Evolutionary conservation across 2,113 vertebrate genomes (phyloP), one percentile per base, ranked within the genome.

Genomic region (Macaca fascicularis): DNA sequence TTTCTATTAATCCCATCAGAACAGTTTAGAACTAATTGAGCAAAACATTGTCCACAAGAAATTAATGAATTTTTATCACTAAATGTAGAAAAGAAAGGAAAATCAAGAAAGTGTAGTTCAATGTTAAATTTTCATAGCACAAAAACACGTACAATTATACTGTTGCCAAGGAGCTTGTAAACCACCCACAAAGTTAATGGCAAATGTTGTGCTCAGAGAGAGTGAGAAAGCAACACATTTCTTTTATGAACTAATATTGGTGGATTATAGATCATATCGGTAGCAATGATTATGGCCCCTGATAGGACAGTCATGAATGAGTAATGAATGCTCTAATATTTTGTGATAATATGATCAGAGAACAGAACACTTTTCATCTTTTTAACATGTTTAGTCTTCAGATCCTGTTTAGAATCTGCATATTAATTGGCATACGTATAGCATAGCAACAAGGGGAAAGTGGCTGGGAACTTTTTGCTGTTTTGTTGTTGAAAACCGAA

Each of bases 171-270:
- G 76, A 92, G 38, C 50, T 70, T 84, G 50, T 69, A 76, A 96
- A 69, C 79, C 74, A 94, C 86, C 72, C 74, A 67, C 95, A 87
- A 97, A 52, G 74, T 81, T 93, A 76, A 92, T 57, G 12, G 52
- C 61, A 89, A 94, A 89, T 38, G 69, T 0, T 88, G 45, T 75
- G 13, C 17, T 30, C n/a, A 43, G 45, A 69, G 45, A 85, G 64
- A 72, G 23, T 3, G 9, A 67, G 38, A 72, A 23, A 57, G 38
- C 20, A 67, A 50, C n/a, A 70, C 32, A 32, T 38, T 79, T 57
- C 50, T 35, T 76, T n/a, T 30, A 74, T 40, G 61, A 80, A 50
- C 45, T 12, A 5, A 81, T 30, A 23, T 7, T 20, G 38, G 43
- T 20, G 19, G 79, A 5, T 14, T 7, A n/a, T 16, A 16, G 38